Conservation (phyloP, 2,113 vertebrate species). For the Sapajus apella region DNA sequence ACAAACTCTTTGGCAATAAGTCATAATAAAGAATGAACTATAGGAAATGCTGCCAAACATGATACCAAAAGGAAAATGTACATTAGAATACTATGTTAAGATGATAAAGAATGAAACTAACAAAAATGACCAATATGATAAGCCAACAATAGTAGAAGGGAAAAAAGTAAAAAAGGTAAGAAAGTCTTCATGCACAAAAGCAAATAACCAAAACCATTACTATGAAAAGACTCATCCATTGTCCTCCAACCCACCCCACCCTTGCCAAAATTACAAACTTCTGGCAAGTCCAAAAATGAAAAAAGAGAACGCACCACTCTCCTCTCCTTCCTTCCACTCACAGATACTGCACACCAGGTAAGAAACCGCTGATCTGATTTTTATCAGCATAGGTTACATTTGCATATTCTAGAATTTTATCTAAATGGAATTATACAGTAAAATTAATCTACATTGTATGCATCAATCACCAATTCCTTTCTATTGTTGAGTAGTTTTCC, state of each 20-base stretch:
- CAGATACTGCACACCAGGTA: background rate
- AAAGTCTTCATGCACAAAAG: background rate
- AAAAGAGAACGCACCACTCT: background rate
- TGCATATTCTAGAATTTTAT: background rate
- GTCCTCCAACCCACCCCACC: background rate
- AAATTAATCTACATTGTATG: background rate
- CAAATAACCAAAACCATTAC: no score
- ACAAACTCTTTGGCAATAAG: background rate
- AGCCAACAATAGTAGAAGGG: background rate
- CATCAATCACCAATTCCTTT: background rate
- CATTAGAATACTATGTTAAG: background rate
- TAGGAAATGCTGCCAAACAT: background rate
- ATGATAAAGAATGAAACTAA: background rate
- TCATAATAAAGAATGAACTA: background rate
- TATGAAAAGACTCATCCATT: background rate
- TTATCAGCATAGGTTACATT: background rate
- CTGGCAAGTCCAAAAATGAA: background rate
- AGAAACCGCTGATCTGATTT: background rate
- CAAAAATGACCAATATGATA: background rate
- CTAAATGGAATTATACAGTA: background rate
- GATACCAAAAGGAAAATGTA: background rate
- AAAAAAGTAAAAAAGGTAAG: background rate
- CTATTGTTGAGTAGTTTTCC: background rate
- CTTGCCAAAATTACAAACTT: background rate
- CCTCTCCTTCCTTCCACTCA: background rate